Percentiles rank a stretch among this genome's conserved stretches.
Conservation (phyloP, 1,140 invertebrate genomes). For the Lamellibrachia luymesi region DNA sequence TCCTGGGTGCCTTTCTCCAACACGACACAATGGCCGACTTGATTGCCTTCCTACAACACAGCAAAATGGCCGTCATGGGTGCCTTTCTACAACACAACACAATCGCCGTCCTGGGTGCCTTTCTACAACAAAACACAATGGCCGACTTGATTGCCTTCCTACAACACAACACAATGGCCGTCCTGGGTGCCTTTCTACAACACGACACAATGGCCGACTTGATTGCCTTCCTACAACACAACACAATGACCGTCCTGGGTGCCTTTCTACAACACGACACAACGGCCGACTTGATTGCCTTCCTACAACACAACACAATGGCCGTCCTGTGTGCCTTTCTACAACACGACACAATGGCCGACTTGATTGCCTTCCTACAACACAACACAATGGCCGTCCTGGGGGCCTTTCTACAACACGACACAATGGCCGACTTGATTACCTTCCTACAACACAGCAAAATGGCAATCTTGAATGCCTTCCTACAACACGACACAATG, state of each 20-base stretch:
- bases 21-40: too few species aligned
- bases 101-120: conserved; percentile 40
- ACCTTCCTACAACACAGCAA: conserved; percentile 37
- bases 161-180: too few species aligned
- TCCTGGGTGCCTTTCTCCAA: too few species aligned
- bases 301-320: conserved; percentile 29
- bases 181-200: too few species aligned
- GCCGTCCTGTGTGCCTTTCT: not conserved
- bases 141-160: too few species aligned
- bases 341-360: not conserved
- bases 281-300: conserved; percentile 41
- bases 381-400: not conserved
- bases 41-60: too few species aligned
- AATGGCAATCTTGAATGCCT: too few species aligned
- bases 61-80: too few species aligned
- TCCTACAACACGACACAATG: not conserved
- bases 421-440: conserved; percentile 45
- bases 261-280: too few species aligned
- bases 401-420: not conserved
- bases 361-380: not conserved
- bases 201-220: too few species aligned
- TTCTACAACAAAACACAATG: too few species aligned
- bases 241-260: too few species aligned
- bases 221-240: conserved; percentile 34
- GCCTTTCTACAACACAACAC: conserved; percentile 42